A percentile compares a stretch with the other conserved stretches of the same genome.
Conservation (phyloP, 2,113 vertebrate genomes). For the Hippocampus barbouri region DNA sequence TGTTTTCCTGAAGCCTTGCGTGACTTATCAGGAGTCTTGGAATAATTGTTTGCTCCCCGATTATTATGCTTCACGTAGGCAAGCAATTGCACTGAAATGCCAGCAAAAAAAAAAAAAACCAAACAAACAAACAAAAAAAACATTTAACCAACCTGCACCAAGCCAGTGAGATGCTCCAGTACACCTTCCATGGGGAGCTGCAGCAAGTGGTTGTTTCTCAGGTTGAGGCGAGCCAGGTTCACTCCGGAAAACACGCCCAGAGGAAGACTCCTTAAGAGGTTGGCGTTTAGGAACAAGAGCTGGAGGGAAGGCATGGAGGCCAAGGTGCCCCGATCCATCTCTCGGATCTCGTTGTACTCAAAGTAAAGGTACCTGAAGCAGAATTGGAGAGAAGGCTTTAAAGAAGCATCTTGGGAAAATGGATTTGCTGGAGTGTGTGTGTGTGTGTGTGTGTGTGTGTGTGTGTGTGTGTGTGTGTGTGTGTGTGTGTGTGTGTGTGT, state of each 20-base stretch:
- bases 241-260: conserved; percentile 88
- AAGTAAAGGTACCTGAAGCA: conserved; percentile 85
- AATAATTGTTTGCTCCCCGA: too few relatives aligned
- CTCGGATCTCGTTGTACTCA: conserved; percentile 93
- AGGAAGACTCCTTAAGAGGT: conserved; percentile 86
- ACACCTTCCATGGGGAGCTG: conserved; percentile 89
- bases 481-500: neutral
- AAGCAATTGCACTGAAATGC: neutral
- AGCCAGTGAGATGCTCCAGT: conserved; percentile 88
- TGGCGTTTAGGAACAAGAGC: conserved; percentile 93
- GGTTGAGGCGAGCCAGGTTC: conserved; percentile 87
- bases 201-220: conserved; percentile 92
- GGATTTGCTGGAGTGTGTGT: neutral
- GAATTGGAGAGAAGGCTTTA: neutral
- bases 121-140: neutral
- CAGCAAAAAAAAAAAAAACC: neutral
- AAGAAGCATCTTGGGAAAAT: neutral
- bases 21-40: too few relatives aligned
- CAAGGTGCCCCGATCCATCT: conserved; percentile 88
- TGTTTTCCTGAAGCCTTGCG: too few relatives aligned
- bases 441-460: neutral
- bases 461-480: neutral
- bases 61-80: too few relatives aligned
- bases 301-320: conserved; percentile 93
- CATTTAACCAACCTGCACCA: conserved; percentile 83